A percentile compares a stretch with the other conserved stretches of the same genome.
Evolutionary conservation across 2,797 vertebrate genomes (phyloP).

Genomic region (Aphelocoma californica): DNA sequence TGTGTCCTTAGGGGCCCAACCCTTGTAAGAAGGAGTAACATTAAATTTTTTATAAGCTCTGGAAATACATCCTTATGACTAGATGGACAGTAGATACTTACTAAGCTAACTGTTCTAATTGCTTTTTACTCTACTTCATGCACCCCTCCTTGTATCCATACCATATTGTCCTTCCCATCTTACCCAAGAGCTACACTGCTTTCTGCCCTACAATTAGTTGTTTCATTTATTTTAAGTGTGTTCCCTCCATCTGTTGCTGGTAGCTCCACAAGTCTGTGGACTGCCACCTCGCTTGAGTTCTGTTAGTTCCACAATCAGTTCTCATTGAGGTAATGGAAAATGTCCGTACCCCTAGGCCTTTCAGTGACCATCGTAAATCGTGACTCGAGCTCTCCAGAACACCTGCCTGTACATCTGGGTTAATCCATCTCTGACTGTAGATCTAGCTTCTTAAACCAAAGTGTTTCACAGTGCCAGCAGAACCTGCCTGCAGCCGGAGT

Average conservation of each 20-base stretch:
- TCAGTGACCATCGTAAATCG: background rate
- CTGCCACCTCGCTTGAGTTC: background rate
- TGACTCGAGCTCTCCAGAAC: background rate
- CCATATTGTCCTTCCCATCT: background rate
- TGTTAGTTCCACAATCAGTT: background rate
- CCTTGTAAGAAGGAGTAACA: background rate
- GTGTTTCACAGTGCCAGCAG: background rate
- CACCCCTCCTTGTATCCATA: background rate
- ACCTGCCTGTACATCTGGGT: background rate
- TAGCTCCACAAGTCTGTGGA: background rate
- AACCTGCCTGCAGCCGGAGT: background rate
- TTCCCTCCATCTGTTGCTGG: background rate
- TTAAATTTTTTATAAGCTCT: background rate
- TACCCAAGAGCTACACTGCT: background rate
- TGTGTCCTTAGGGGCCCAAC: background rate
- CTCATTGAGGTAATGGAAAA: constrained; percentile 35
- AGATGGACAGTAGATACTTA: background rate
- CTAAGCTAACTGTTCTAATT: background rate
- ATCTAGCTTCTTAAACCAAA: background rate
- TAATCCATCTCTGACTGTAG: background rate
- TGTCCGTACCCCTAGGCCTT: background rate
- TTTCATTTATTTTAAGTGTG: background rate
- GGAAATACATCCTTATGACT: background rate
- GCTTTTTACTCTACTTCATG: background rate
- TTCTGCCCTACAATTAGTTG: background rate